Base-by-base conservation (phyloP, 2,113 vertebrate genomes). In the Microcebus ravelobensis region DNA sequence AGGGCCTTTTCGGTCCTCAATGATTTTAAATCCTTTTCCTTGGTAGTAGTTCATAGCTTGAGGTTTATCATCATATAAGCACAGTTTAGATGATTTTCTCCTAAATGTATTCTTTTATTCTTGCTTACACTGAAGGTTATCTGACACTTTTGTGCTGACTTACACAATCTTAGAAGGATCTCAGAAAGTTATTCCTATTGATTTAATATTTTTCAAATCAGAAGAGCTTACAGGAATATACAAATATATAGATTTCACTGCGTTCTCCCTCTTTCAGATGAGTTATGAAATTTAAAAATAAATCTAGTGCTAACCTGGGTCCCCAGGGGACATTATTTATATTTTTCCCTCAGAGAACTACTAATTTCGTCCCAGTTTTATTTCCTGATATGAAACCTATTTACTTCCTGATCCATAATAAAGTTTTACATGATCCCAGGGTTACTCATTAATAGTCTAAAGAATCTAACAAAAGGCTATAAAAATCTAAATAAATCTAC, bases 201-300 rank as follows among this genome's bases (percentile, higher is more conserved):
- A 87, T 82, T 68, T 87, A 61, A 48, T 90, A 79, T 55, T 96
- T 94, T 73, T 45, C 73, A 93, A 67, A 84, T 39, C 74, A 96
- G 68, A 87, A 94, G 39, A 67, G 52, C 57, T 95, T 77, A 65
- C 71, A 81, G n/a, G n/a, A 71, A 86, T 85, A 61, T 21, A 91
- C 91, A 89, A 70, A 91, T 93, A 27, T 42, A 29, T 85, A 67
- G 57, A 83, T 84, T 77, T 57, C n/a, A 61, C 4, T 0, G 9
- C 50, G 15, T 73, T 48, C 20, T 79, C 65, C 50, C 61, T 87
- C 68, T 79, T 94, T 34, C 57, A 59, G 61, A 70, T 92, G 92
- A 96, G 52, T 76, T 93, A 84, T 12, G 96, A 87, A 92, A 68
- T 77, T 90, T 65, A 65, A 92, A 94, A 95, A 96, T 80, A 70